A percentile compares a stretch with the other conserved stretches of the same genome.
phyloP scores from a whole-genome alignment of 2,888 invertebrate species.

The Drosophila kambysellisi region DNA sequence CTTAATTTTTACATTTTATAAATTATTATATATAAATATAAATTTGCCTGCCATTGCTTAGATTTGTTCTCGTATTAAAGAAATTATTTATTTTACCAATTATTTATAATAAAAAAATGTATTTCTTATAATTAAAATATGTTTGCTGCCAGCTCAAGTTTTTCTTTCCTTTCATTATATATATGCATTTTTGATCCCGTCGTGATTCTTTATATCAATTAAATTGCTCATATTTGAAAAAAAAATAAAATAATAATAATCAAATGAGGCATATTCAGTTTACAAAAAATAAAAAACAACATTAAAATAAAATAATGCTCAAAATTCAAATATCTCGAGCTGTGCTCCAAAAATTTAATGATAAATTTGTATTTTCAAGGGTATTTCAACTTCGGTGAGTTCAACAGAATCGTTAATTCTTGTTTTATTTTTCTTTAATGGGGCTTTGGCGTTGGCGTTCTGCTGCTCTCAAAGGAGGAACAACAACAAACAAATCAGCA shows the following conservation, averaged over 20 bases:
- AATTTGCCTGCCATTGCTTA: background rate
- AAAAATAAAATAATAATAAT: no score
- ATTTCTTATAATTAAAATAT: no score
- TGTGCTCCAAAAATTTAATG: background rate
- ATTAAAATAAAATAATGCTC: background rate
- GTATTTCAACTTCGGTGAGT: background rate
- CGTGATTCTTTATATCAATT: no score
- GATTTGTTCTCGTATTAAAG: background rate
- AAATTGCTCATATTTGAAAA: no score
- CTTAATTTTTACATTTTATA: no score
- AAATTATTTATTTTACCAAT: background rate
- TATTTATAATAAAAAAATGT: no score
- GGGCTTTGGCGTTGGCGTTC: slow-evolving; percentile 24
- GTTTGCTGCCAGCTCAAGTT: no score
- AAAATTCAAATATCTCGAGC: background rate
- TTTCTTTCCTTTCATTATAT: no score
- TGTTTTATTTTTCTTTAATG: background rate
- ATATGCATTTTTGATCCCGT: no score
- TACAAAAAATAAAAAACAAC: background rate
- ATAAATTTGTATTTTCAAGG: background rate
- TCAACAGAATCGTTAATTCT: background rate
- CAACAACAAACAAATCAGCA: background rate
- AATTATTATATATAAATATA: background rate
- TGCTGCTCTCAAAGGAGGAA: slow-evolving; percentile 44
- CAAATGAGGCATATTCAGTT: no score